A percentile compares a stretch with the other conserved stretches of the same genome.
Conservation (phyloP, 2,113 vertebrate species). For the Takifugu flavidus region DNA sequence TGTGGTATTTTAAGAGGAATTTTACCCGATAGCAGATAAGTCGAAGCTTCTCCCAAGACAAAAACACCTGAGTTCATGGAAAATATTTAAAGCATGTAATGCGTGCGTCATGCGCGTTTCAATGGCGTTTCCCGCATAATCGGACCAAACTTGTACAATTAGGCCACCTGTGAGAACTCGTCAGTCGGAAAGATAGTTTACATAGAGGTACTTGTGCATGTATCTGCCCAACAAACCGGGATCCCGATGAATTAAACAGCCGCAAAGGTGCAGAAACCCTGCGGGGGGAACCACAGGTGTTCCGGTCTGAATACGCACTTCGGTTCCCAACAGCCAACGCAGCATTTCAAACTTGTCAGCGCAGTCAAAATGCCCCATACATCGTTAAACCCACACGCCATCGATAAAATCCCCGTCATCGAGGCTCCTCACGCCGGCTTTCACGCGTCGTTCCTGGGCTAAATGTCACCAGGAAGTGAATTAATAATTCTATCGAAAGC, state of each 20-base stretch:
- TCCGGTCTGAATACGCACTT: slow-evolving; percentile 11
- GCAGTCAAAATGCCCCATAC: slow-evolving; percentile 23
- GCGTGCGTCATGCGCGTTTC: too few species aligned
- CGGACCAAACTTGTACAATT: too few species aligned
- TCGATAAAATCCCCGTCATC: neutral
- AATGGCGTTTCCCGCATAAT: too few species aligned
- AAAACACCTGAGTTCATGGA: too few species aligned
- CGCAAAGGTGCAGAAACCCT: slow-evolving; percentile 15
- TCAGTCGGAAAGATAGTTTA: too few species aligned
- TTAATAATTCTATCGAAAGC: slow-evolving; percentile 63
- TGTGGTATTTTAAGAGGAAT: too few species aligned
- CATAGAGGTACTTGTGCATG: too few species aligned
- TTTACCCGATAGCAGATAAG: too few species aligned
- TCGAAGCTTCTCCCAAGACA: too few species aligned
- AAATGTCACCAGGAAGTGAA: slow-evolving; percentile 29
- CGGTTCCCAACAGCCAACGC: slow-evolving; percentile 27
- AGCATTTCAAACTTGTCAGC: slow-evolving; percentile 41
- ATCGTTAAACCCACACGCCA: neutral
- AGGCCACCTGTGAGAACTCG: too few species aligned
- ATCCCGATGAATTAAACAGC: neutral
- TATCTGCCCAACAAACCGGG: too few species aligned
- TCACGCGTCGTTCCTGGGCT: neutral
- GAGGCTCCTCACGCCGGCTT: accelerated
- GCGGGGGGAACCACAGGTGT: slow-evolving; percentile 46
- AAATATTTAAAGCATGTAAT: too few species aligned